Percentiles rank a stretch among this genome's conserved stretches.
Conservation (phyloP, 2,888 invertebrate species). For the Argyresthia albistria region DNA sequence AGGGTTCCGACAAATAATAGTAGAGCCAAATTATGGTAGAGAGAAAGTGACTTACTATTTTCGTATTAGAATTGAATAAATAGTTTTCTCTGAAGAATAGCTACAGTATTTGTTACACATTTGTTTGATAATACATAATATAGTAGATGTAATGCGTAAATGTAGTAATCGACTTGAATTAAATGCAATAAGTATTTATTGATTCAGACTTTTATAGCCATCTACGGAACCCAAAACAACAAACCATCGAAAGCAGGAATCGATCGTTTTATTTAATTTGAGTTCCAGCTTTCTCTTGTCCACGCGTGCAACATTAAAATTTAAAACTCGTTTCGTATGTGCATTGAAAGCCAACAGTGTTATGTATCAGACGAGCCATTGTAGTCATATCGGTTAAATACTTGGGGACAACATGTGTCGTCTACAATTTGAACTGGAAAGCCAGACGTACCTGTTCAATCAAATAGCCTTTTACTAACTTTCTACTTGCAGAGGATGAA, state of each 20-base stretch:
- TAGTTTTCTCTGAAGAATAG: too few relatives aligned
- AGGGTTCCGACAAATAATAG: too few relatives aligned
- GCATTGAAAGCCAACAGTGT: constrained; percentile 18
- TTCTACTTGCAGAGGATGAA: constrained; percentile 1
- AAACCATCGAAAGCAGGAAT: constrained; percentile 4
- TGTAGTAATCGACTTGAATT: too few relatives aligned
- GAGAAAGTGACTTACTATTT: too few relatives aligned
- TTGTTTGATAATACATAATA: too few relatives aligned
- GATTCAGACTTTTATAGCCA: too few relatives aligned
- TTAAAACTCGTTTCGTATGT: constrained; percentile 59
- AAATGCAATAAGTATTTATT: too few relatives aligned
- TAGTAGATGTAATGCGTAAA: too few relatives aligned
- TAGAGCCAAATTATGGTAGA: too few relatives aligned
- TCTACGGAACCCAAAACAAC: background rate
- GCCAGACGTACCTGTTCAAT: constrained; percentile 25
- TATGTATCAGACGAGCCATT: background rate
- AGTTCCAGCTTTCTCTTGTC: constrained; percentile 43
- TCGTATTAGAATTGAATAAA: too few relatives aligned
- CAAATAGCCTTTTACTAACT: background rate
- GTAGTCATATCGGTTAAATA: constrained; percentile 44
- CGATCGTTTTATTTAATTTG: background rate
- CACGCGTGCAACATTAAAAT: constrained; percentile 44
- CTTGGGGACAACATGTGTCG: constrained; percentile 38
- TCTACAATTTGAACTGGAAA: constrained; percentile 44
- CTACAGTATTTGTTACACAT: too few relatives aligned